A percentile compares a stretch with the other conserved stretches of the same genome.
These are phyloP conservation scores for Synodontis membranacea DNA, from an alignment of 2,113 vertebrate species.

Conservation along the genomic window DNA sequence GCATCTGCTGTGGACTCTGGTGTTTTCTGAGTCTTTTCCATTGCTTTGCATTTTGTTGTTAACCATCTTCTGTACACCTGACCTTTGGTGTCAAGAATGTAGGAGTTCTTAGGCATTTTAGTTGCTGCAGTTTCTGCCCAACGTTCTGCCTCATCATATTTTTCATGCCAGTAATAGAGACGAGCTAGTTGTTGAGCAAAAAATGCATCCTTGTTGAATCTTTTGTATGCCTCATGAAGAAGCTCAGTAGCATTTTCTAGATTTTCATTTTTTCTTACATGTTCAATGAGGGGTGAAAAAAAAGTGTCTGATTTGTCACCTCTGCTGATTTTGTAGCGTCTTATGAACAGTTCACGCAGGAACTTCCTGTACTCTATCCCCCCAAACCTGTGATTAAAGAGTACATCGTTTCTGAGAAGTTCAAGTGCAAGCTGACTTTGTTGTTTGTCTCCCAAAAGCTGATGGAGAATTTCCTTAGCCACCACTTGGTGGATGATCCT, in stretches of 20 bases:
- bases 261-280: conserved; percentile 64
- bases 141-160: conserved; percentile 71
- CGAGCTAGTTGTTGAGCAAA: conserved; percentile 82
- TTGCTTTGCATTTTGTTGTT: conserved; percentile 62
- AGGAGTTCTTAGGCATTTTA: conserved; percentile 73
- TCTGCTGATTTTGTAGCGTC: conserved; percentile 71
- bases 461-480: conserved; percentile 79
- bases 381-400: conserved; percentile 79
- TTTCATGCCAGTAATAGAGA: conserved; percentile 72
- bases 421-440: conserved; percentile 72
- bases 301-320: conserved; percentile 73
- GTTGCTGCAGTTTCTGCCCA: conserved; percentile 75
- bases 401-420: conserved; percentile 68
- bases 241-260: conserved; percentile 72
- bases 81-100: conserved; percentile 80
- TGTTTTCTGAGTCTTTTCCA: conserved; percentile 53
- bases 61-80: conserved; percentile 81
- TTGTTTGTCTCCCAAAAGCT: conserved; percentile 67
- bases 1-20: conserved; percentile 56
- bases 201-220: conserved; percentile 71
- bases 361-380: conserved; percentile 69
- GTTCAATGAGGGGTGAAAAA: conserved; percentile 79
- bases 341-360: conserved; percentile 76
- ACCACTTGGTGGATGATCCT: conserved; percentile 80
- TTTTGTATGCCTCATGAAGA: conserved; percentile 67